A percentile compares a stretch with the other conserved stretches of the same genome.
Evolutionary conservation across 2,113 vertebrate species (phyloP).

Genomic region (Eupsittula cactorum): DNA sequence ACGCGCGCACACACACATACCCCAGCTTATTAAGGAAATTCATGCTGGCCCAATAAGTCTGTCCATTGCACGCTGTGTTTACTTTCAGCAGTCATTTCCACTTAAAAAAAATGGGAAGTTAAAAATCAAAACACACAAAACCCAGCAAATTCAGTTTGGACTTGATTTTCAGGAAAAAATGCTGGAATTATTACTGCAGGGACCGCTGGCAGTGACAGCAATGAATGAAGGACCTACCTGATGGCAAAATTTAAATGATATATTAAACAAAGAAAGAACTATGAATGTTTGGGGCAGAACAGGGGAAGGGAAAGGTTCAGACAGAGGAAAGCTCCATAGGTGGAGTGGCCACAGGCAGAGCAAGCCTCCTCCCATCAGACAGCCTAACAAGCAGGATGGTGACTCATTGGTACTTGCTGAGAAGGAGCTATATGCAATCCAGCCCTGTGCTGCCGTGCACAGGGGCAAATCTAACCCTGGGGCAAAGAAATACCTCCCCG

Average conservation of each 20-base stretch:
- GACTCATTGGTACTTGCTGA: conserved; percentile 1
- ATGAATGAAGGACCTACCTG: neutral
- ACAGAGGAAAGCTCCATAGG: neutral
- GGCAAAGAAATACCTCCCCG: neutral
- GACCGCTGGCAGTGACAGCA: conserved; percentile 7
- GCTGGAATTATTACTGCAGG: conserved; percentile 9
- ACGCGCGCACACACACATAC: neutral
- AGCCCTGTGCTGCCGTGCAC: neutral
- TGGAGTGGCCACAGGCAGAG: neutral
- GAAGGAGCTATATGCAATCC: neutral
- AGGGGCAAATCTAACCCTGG: neutral
- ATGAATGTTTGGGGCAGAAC: neutral
- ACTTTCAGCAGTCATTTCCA: conserved; percentile 62
- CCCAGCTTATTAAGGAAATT: conserved; percentile 59
- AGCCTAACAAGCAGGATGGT: neutral
- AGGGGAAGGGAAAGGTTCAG: neutral
- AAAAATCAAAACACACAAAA: neutral
- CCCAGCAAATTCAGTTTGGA: conserved; percentile 53
- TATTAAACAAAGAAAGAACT: neutral
- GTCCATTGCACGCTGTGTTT: conserved; percentile 65
- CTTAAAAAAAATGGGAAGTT: conserved; percentile 10
- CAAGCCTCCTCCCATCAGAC: neutral
- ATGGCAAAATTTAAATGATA: neutral
- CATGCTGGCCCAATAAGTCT: conserved; percentile 65
- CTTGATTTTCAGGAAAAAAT: conserved; percentile 29